Conservation (phyloP, 2,113 vertebrate species). For the Oxygymnocypris stewartii region DNA sequence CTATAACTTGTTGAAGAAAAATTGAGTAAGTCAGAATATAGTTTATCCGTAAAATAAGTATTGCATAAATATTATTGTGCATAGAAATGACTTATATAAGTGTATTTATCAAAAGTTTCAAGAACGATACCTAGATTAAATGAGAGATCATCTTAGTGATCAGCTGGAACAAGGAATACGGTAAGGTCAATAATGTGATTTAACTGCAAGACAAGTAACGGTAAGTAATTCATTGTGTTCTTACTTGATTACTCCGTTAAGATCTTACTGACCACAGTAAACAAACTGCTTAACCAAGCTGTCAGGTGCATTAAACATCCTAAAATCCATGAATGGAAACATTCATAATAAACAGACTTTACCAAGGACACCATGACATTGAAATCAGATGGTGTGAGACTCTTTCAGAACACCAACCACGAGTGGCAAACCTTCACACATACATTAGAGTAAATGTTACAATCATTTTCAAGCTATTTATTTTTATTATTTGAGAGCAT, state of each 20-base stretch:
- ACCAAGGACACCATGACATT: neutral
- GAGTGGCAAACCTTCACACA: constrained; percentile 33
- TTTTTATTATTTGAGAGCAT: constrained; percentile 77
- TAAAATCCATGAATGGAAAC: neutral
- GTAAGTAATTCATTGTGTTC: neutral
- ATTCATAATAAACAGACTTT: constrained; percentile 2
- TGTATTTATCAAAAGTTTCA: neutral
- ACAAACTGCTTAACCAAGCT: neutral
- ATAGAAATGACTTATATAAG: neutral
- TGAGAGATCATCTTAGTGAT: neutral
- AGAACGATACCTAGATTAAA: neutral
- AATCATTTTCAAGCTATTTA: constrained; percentile 70
- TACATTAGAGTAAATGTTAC: constrained; percentile 49
- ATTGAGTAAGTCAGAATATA: too few relatives aligned
- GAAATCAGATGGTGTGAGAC: constrained; percentile 3
- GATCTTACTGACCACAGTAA: neutral
- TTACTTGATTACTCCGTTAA: neutral
- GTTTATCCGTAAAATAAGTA: neutral
- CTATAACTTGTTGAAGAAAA: too few relatives aligned
- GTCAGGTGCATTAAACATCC: neutral
- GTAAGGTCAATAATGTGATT: neutral
- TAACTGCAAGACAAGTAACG: neutral
- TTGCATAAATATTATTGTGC: neutral
- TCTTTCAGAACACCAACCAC: constrained; percentile 14
- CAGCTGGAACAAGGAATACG: neutral